These are phyloP conservation scores for Aegithalos caudatus DNA, from an alignment of 2,113 vertebrate genomes.

Conservation along the genomic window DNA sequence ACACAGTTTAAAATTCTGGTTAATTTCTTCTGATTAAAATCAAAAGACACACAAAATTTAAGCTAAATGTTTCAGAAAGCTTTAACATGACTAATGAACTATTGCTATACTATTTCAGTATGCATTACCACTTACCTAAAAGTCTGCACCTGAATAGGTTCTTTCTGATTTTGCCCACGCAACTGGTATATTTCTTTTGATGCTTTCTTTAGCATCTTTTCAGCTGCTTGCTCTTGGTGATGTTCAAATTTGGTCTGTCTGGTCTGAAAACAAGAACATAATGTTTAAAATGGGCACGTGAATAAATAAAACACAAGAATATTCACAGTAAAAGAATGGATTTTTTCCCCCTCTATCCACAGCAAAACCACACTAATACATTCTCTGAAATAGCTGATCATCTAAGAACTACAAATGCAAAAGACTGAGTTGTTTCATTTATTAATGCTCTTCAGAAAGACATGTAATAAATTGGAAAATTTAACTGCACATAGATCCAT, in stretches of 20 bases:
- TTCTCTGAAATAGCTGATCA: background rate
- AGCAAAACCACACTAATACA: background rate
- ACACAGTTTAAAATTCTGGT: background rate
- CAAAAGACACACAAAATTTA: background rate
- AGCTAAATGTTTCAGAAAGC: background rate
- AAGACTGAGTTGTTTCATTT: background rate
- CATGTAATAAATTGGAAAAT: background rate
- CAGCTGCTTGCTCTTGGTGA: constrained; percentile 90
- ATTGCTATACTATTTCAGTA: background rate
- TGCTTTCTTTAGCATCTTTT: constrained; percentile 93
- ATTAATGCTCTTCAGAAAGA: background rate
- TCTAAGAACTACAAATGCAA: background rate
- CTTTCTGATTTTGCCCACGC: constrained; percentile 91
- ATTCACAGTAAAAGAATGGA: background rate
- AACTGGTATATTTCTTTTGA: constrained; percentile 94
- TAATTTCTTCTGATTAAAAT: background rate
- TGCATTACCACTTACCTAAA: constrained; percentile 80
- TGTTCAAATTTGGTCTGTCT: constrained; percentile 92
- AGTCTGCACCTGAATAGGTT: constrained; percentile 93
- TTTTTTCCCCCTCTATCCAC: background rate
- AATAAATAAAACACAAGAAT: background rate
- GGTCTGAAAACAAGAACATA: constrained; percentile 72
- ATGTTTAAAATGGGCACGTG: background rate
- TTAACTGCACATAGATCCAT: background rate
- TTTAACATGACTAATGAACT: background rate